Percentiles rank a stretch among this genome's conserved stretches.
Conservation (phyloP, 2,113 vertebrate genomes). For the Collichthys lucidus region DNA sequence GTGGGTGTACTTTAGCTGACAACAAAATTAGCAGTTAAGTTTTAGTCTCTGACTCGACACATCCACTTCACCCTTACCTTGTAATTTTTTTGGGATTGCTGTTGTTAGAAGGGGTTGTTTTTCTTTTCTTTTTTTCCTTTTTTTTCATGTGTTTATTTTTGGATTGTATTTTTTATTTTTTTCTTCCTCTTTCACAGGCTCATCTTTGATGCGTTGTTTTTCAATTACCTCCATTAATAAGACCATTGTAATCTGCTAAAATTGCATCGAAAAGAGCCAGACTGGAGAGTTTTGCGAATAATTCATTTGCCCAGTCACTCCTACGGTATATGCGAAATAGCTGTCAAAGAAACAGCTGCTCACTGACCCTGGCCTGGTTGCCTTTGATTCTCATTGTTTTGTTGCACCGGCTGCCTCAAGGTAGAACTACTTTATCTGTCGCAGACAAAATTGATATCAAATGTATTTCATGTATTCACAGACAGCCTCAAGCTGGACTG, state of each 20-base stretch:
- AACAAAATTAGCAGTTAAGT: slow-evolving; percentile 52
- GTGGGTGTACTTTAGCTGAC: slow-evolving; percentile 32
- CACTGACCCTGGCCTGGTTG: slow-evolving; percentile 20
- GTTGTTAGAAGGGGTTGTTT: slow-evolving; percentile 25
- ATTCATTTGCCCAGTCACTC: slow-evolving; percentile 13
- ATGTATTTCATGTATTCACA: slow-evolving; percentile 44
- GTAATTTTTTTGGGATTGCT: slow-evolving; percentile 26
- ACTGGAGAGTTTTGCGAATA: slow-evolving; percentile 11
- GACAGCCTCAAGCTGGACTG: slow-evolving; percentile 40
- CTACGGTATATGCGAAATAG: background rate
- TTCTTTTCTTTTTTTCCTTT: slow-evolving; percentile 5
- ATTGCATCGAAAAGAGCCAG: slow-evolving; percentile 30
- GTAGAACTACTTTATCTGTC: slow-evolving; percentile 37
- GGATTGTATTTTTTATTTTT: background rate
- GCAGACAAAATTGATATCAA: slow-evolving; percentile 34
- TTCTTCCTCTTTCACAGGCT: background rate
- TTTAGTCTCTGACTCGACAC: slow-evolving; percentile 21
- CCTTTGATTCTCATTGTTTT: slow-evolving; percentile 16
- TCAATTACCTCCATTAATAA: slow-evolving; percentile 58
- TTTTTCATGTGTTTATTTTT: slow-evolving; percentile 20
- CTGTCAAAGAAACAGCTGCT: slow-evolving; percentile 4
- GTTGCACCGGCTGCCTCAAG: slow-evolving; percentile 16
- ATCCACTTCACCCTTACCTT: slow-evolving; percentile 23
- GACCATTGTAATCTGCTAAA: slow-evolving; percentile 30
- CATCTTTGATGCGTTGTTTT: slow-evolving; percentile 60